These are phyloP conservation scores for Dendrolimus pini DNA, from an alignment of 2,888 invertebrate genomes.

Conservation along the genomic window DNA sequence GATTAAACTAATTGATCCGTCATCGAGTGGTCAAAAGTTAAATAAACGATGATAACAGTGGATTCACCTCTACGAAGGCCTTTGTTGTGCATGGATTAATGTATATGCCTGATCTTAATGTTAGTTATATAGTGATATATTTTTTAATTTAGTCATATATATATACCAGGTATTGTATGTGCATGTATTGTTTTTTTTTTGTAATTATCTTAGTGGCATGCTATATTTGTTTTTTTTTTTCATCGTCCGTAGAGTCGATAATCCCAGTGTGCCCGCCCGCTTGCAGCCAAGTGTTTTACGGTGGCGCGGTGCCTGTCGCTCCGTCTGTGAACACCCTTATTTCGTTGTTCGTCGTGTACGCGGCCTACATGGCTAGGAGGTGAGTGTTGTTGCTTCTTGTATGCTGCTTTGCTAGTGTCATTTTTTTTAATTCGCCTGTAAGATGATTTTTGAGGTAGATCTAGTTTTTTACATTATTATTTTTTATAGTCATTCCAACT, in stretches of 20 bases:
- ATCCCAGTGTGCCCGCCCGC: conserved; percentile 96
- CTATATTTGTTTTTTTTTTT: conserved; percentile 11
- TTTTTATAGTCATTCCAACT: neutral
- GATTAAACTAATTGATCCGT: too few species aligned
- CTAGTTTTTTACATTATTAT: neutral
- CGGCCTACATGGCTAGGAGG: conserved; percentile 34
- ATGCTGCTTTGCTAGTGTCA: conserved; percentile 1
- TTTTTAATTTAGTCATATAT: too few species aligned
- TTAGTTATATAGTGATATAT: too few species aligned
- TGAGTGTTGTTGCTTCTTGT: conserved; percentile 21
- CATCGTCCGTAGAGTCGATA: conserved; percentile 82
- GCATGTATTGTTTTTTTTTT: neutral
- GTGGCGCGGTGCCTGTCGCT: conserved; percentile 63
- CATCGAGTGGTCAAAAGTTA: too few species aligned
- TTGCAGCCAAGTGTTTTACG: conserved; percentile 84
- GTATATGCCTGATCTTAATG: too few species aligned
- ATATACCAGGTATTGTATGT: neutral
- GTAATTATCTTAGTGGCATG: neutral
- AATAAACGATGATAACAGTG: too few species aligned
- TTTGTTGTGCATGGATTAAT: too few species aligned
- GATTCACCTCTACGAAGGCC: too few species aligned
- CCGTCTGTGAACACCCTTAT: conserved; percentile 26
- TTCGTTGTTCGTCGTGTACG: conserved; percentile 26
- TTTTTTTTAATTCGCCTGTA: neutral
- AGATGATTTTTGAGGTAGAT: neutral